Base-by-base conservation (phyloP, 2,113 vertebrate species). In the Aramus guarauna region DNA sequence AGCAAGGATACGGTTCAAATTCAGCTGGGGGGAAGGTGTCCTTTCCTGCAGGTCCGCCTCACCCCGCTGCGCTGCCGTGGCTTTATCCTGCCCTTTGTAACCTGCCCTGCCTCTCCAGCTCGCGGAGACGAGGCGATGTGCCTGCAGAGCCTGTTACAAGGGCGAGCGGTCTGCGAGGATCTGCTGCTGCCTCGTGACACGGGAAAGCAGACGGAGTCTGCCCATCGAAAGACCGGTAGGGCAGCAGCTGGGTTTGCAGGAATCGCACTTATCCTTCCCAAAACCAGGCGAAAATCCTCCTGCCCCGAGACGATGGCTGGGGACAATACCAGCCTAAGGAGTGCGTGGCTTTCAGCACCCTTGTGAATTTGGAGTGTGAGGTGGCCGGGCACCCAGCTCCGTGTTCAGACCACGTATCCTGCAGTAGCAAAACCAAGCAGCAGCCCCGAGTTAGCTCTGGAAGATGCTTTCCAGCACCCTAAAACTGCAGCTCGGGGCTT, bases 111-210 rank as follows among this genome's bases (percentile, higher is more conserved):
- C 29, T 16, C 34, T 15, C 12, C 48, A 64, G 76, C n/a, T 37
- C 0, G 0, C 0, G 0, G 63, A 21, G 71, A 20, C 3, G 43
- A 43, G 63, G 37, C 0, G 3, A 26, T 11, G 63, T n/a, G 45
- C 59, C 34, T 9, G 68, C n/a, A 23, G 85, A 73, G 34, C 1
- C 37, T 72, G 29, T 22, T 11, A 23, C 77, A 37, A 59, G 83
- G 17, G 3, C 63, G n/a, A 37, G 23, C 83, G 59, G 11, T 8
- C 68, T 64, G 84, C 0, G 0, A 48, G 76, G n/a, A 17, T 10
- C 91, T 53, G 60, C 73, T 56, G 60, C 87, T 87, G 74, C 60
- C 62, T 90, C 11, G 0, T 24, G 9, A 41, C 0, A 0, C 6
- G 34, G 45, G n/a, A 56, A 20, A 82, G 62, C 67, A 1, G 1